phyloP scores from a whole-genome alignment of 2,888 invertebrate genomes.

The Didymodactylos carnosus region DNA sequence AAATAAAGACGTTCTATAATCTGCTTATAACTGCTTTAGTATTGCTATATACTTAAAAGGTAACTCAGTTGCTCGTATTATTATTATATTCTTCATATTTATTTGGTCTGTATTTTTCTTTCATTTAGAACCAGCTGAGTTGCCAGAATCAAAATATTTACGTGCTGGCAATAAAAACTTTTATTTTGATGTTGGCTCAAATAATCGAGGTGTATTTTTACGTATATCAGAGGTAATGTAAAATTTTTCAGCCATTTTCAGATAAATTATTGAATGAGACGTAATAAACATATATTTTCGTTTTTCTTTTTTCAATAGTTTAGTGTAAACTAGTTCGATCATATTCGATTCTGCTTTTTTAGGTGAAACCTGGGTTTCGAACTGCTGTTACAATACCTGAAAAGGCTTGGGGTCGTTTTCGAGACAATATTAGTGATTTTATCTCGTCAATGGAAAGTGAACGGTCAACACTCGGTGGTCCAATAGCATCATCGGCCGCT shows the following conservation, averaged over 20 bases:
- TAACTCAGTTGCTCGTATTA: too few relatives aligned
- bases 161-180: conserved; percentile 98
- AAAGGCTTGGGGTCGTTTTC: conserved; percentile 50
- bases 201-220: conserved; percentile 95
- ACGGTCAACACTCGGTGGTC: not conserved
- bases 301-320: not conserved
- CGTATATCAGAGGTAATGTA: conserved; percentile 78
- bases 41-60: too few relatives aligned
- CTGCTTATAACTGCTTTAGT: too few relatives aligned
- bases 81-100: too few relatives aligned
- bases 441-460: conserved; percentile 66
- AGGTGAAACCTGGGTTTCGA: conserved; percentile 46
- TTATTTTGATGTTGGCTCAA: conserved; percentile 97
- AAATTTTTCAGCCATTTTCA: too few relatives aligned
- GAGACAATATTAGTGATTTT: conserved; percentile 88
- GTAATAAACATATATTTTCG: too few relatives aligned
- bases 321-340: too few relatives aligned
- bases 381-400: conserved; percentile 96
- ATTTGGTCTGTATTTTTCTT: not conserved
- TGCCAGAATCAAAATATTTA: conserved; percentile 43
- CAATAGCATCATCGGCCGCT: not conserved
- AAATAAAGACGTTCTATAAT: too few relatives aligned
- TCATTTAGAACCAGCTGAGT: conserved; percentile 39
- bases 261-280: too few relatives aligned
- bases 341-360: not conserved